Evolutionary conservation across 2,888 invertebrate genomes (phyloP).

Genomic region (Athalia rosae): DNA sequence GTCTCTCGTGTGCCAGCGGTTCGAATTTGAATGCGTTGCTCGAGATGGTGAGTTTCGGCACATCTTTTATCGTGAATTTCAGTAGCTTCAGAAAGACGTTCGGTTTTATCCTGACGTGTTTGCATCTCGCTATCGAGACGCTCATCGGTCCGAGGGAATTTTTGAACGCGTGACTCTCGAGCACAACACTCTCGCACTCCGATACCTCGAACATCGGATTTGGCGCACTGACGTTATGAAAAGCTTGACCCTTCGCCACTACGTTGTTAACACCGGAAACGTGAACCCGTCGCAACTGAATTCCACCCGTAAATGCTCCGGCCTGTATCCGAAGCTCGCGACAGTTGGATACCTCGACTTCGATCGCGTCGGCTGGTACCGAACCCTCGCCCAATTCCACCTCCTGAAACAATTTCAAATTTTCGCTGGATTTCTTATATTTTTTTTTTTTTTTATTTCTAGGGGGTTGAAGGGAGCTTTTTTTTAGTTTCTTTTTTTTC

Average conservation of each 20-base stretch:
- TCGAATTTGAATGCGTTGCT: slow-evolving; percentile 81
- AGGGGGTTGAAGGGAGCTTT: background rate
- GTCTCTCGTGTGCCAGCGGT: slow-evolving; percentile 77
- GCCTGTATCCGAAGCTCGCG: slow-evolving; percentile 76
- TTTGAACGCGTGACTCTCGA: slow-evolving; percentile 80
- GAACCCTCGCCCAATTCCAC: slow-evolving; percentile 73
- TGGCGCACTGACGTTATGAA: slow-evolving; percentile 78
- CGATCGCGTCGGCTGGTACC: slow-evolving; percentile 78
- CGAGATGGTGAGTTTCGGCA: slow-evolving; percentile 76
- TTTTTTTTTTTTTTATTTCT: background rate
- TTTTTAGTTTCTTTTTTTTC: no score
- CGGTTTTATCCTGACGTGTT: slow-evolving; percentile 78
- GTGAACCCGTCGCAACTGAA: slow-evolving; percentile 76
- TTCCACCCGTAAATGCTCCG: slow-evolving; percentile 77
- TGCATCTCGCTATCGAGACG: slow-evolving; percentile 77
- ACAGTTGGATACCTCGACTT: slow-evolving; percentile 77
- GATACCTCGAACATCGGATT: slow-evolving; percentile 79
- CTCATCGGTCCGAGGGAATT: slow-evolving; percentile 80
- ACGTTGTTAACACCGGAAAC: slow-evolving; percentile 76
- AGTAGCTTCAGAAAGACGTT: slow-evolving; percentile 82
- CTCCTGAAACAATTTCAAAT: slow-evolving; percentile 57
- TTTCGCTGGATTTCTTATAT: slow-evolving; percentile 50
- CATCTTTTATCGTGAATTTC: slow-evolving; percentile 77
- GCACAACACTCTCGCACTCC: slow-evolving; percentile 77
- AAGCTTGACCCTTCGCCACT: slow-evolving; percentile 78